Base-by-base conservation (phyloP, 2,797 vertebrate genomes). In the Ctenochaetus hawaiiensis region DNA sequence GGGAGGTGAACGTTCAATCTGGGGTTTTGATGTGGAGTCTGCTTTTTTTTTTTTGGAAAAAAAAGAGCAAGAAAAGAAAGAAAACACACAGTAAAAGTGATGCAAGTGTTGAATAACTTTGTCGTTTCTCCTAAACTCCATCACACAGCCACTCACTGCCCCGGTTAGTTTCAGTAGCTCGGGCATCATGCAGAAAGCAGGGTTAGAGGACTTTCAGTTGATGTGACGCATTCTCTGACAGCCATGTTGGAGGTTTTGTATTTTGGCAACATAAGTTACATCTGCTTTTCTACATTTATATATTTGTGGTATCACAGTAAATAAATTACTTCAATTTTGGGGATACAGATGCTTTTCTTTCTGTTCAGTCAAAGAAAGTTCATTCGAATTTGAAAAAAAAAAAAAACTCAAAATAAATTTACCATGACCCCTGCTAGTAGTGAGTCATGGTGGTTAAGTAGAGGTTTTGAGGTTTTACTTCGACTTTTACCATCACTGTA, bases 11-110 rank as follows among this genome's bases (percentile, higher is more conserved):
- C 85, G 64, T 75, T 87, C 75, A 80, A 77, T 65, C 87, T 86
- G 83, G 84, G 94, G 30, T 95, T 34, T 95, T 94, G 45, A 96
- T 73, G 95, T 93, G 91, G 84, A 95, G 87, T 91, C 94, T 94
- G 93, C 86, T 94, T 77, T 63, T 93, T 18, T 20, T 30, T 3
- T 30, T 34, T 41, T 41, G 2, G 8, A 39, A 20, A 45, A 37
- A 44, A 44, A 30, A 54, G 3, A 22, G 81, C 58, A 93, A 93
- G 76, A 17, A 34, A 70, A 44, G 69, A 45, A 17, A 43, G 78
- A 23, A 62, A 3, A 53, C 26, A 63, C 26, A 61, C 23, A 17
- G 57, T 49, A 81, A 34, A 73, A 75, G 53, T 62, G 44, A 77
- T 49, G 67, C 56, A 69, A 79, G 34, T 51, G 53, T 85, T 78